Evolutionary conservation across 2,888 invertebrate species (phyloP), one percentile per base, ranked within the genome.

Genomic region (Pollenia labialis): DNA sequence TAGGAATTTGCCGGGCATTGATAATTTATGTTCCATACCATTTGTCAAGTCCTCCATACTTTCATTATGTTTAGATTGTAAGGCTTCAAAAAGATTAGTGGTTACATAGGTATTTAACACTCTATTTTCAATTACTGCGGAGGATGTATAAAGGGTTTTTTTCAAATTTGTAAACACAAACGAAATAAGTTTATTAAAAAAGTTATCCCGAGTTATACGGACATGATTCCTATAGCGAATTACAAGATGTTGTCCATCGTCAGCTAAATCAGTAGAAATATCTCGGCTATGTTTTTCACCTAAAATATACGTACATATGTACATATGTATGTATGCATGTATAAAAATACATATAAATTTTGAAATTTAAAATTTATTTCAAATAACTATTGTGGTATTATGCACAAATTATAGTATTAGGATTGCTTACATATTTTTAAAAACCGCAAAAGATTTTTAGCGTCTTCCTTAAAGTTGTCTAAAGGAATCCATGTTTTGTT

Each of bases 1-100:
- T 6, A 87, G 88, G 16, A 93, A 91, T 85, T 90, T 88, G 1
- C 89, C 68, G 80, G 94, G 94, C 88, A 92, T 9, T 6, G 81
- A 42, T 52, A 87, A 42, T 68, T 10, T 69, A 44, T 69, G 9
- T 1, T 48, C 0, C 54, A 64, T 54, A 42, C 46, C 40, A 32
- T 46, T 54, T 46, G n/a, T 9, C 2, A 44, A 48, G 18, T 54
- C 40, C 40, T 46, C 2, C 12, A 58, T 12, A 69, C 56, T 1
- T 58, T 69, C 11, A 69, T 42, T 4, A 77, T 91, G 91, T 10
- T 89, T 86, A 4, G 83, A n/a, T 46, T 91, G 90, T 0, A 91
- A 88, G 1, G 89, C 89, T 80, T 92, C 89, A 69, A 91, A 93
- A 0, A 93, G 87, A 16, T 90, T 89, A 0, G 90, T 90, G 0